Evolutionary conservation across 2,888 invertebrate genomes (phyloP).

Genomic region (Cheilosia soror): DNA sequence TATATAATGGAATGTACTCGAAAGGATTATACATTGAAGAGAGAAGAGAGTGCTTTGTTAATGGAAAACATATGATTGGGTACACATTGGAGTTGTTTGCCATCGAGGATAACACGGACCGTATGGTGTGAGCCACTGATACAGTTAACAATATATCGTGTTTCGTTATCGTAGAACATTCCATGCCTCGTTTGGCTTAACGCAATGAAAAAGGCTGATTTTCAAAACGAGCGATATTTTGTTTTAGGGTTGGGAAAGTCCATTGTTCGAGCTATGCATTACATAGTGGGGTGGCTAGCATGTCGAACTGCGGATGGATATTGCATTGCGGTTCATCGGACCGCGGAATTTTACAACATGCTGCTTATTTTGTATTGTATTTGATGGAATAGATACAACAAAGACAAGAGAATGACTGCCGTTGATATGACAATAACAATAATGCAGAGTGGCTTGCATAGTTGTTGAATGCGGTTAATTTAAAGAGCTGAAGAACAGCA

Average conservation of each 20-base stretch:
- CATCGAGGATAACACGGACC: background rate
- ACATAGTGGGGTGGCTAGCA: no score
- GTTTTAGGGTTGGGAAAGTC: background rate
- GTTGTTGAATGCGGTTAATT: no score
- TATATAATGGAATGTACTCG: conserved; percentile 14
- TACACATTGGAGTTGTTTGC: conserved; percentile 23
- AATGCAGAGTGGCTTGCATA: no score
- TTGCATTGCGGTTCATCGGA: no score
- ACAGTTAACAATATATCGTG: background rate
- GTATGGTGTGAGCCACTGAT: background rate
- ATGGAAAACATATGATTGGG: conserved; percentile 25
- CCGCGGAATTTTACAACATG: no score
- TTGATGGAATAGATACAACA: no score
- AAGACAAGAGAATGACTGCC: no score
- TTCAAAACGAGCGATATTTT: background rate
- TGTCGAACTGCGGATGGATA: no score
- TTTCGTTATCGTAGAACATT: conserved; percentile 6
- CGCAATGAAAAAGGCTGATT: background rate
- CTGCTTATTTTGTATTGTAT: no score
- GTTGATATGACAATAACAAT: no score
- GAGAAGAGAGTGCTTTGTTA: conserved; percentile 26
- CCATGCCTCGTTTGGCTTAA: background rate
- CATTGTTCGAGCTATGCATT: no score
- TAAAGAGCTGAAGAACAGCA: no score
- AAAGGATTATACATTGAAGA: conserved; percentile 33